Conservation (phyloP, 2,888 invertebrate genomes). For the Erynnis tages region DNA sequence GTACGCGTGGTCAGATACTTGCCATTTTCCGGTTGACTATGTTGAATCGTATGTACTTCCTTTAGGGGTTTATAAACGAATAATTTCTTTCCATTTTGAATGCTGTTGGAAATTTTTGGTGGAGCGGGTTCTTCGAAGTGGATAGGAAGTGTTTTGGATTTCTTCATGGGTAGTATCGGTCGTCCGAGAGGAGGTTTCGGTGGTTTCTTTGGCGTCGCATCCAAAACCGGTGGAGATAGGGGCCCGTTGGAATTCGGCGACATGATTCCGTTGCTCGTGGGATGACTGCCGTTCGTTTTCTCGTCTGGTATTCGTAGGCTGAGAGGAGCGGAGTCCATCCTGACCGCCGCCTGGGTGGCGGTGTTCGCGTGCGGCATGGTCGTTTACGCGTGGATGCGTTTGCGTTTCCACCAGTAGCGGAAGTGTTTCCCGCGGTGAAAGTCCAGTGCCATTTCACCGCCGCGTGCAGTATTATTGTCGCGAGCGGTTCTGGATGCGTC, state of each 20-base stretch:
- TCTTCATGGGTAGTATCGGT: conserved; percentile 69
- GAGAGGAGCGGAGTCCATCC: conserved; percentile 46
- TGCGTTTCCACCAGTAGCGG: conserved; percentile 69
- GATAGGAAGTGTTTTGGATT: conserved; percentile 72
- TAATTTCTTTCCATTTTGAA: conserved; percentile 61
- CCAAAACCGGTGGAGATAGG: conserved; percentile 65
- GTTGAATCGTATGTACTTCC: conserved; percentile 65
- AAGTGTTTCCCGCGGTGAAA: conserved; percentile 67
- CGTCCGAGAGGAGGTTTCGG: conserved; percentile 63
- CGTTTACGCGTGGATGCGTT: conserved; percentile 51
- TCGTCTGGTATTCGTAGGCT: conserved; percentile 65
- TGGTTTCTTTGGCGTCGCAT: conserved; percentile 70
- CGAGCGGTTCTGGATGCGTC: conserved; percentile 65
- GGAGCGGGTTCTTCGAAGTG: conserved; percentile 66
- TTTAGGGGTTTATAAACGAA: conserved; percentile 70
- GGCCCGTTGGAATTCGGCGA: conserved; percentile 62
- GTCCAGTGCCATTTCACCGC: conserved; percentile 76
- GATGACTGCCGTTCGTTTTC: conserved; percentile 40
- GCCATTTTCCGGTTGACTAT: conserved; percentile 50
- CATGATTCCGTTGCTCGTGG: conserved; percentile 39
- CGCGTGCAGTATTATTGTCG: conserved; percentile 67
- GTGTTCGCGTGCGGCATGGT: conserved; percentile 63
- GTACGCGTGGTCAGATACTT: conserved; percentile 56
- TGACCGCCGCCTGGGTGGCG: conserved; percentile 41
- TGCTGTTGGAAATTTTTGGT: conserved; percentile 49